Conservation (phyloP, 2,888 invertebrate species). For the Syrphus vitripennis region DNA sequence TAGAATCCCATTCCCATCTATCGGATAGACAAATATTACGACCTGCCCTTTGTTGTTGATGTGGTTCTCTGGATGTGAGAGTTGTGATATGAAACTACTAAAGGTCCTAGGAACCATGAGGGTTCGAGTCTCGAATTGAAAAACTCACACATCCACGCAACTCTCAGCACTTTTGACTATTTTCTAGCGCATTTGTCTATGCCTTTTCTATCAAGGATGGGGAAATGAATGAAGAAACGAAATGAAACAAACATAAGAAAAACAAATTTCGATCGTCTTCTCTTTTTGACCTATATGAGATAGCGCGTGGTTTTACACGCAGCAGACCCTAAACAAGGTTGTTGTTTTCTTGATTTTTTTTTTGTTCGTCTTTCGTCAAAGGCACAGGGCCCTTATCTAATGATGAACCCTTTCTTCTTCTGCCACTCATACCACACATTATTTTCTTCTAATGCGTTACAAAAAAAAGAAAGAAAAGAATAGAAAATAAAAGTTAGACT, state of each 20-base stretch:
- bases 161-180: slow-evolving; percentile 1
- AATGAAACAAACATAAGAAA: slow-evolving; percentile 29
- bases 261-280: slow-evolving; percentile 47
- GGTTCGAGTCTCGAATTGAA: slow-evolving; percentile 38
- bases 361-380: slow-evolving; percentile 21
- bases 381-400: slow-evolving; percentile 45
- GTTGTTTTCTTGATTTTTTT: slow-evolving; percentile 26
- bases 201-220: slow-evolving; percentile 42
- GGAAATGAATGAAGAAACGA: slow-evolving; percentile 15
- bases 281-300: slow-evolving; percentile 11
- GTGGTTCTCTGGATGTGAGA: slow-evolving; percentile 42
- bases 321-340: slow-evolving; percentile 19
- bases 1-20: slow-evolving; percentile 41
- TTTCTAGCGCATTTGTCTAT: slow-evolving; percentile 62
- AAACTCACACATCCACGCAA: slow-evolving; percentile 1
- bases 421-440: slow-evolving; percentile 10
- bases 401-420: slow-evolving; percentile 56
- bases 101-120: slow-evolving; percentile 57
- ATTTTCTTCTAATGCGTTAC: slow-evolving; percentile 57
- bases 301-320: not conserved
- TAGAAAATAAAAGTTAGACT: slow-evolving; percentile 4
- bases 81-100: slow-evolving; percentile 19
- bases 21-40: slow-evolving; percentile 25
- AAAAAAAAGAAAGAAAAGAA: not conserved
- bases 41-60: slow-evolving; percentile 12